Conservation (phyloP, 1,140 invertebrate species). For the Diploscapter pachys region DNA sequence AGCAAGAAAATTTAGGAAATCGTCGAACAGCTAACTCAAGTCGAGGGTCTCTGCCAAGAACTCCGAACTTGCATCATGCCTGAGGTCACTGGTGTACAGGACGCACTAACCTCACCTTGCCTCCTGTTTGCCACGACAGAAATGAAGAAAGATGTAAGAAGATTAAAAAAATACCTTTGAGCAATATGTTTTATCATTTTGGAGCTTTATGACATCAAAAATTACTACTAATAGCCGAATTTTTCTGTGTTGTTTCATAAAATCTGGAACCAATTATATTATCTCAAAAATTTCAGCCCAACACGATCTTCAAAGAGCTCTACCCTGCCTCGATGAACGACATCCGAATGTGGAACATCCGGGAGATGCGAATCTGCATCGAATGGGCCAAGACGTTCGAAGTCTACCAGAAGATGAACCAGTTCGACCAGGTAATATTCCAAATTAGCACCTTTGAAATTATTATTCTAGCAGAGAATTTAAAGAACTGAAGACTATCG, state of each 20-base stretch:
- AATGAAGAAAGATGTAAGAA: conserved; percentile 48
- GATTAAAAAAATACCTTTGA: too few relatives aligned
- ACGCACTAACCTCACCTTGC: conserved; percentile 45
- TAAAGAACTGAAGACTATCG: not conserved
- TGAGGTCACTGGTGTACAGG: conserved; percentile 48
- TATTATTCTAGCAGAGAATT: not conserved
- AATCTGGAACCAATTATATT: not conserved
- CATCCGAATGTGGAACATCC: conserved; percentile 59
- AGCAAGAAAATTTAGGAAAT: conserved; percentile 31
- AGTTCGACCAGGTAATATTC: conserved; percentile 45
- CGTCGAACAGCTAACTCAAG: conserved; percentile 44
- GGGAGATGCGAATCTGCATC: conserved; percentile 55
- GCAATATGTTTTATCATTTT: too few relatives aligned
- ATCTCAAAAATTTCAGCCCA: conserved; percentile 41
- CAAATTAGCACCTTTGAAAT: too few relatives aligned
- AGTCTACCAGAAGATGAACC: conserved; percentile 42
- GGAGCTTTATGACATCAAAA: conserved; percentile 29
- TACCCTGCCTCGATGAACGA: conserved; percentile 59
- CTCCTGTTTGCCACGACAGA: conserved; percentile 43
- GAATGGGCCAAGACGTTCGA: conserved; percentile 59
- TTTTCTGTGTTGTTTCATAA: not conserved
- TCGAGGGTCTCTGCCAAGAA: conserved; percentile 46
- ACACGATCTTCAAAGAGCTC: conserved; percentile 54
- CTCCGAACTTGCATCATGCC: conserved; percentile 46
- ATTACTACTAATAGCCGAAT: not conserved